Evolutionary conservation across 2,113 vertebrate species (phyloP).

Genomic region (Gasterosteus aculeatus): DNA sequence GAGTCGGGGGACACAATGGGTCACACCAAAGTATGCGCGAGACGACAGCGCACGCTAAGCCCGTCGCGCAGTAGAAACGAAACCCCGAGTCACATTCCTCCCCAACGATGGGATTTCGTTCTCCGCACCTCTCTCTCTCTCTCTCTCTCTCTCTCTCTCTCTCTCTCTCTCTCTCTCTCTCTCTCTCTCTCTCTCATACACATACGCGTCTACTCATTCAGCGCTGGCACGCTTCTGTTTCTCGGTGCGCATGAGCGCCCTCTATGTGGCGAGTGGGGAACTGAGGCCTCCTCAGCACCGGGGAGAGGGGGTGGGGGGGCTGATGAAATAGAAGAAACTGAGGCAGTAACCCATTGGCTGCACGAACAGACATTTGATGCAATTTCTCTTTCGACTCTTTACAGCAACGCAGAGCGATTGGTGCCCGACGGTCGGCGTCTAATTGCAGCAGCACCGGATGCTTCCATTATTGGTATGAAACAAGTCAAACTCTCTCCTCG

Average conservation of each 20-base stretch:
- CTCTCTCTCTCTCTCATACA: conserved; percentile 3
- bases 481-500: conserved; percentile 33
- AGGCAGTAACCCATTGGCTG: neutral
- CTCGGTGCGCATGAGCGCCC: conserved; percentile 63
- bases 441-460: conserved; percentile 18
- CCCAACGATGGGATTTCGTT: conserved; percentile 44
- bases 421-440: neutral
- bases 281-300: conserved; percentile 35
- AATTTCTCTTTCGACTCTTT: neutral
- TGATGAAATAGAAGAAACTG: conserved; percentile 36
- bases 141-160: conserved; percentile 7
- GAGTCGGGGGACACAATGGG: conserved; percentile 29
- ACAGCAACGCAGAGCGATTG: neutral
- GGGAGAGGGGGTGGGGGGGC: too few species aligned
- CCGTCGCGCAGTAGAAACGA: conserved; percentile 18
- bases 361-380: neutral
- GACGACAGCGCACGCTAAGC: conserved; percentile 20
- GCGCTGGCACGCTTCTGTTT: conserved; percentile 54
- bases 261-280: conserved; percentile 58
- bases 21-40: conserved; percentile 52
- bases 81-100: conserved; percentile 32
- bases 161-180: neutral
- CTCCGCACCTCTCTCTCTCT: conserved; percentile 12
- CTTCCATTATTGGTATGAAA: conserved; percentile 1
- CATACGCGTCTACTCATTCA: conserved; percentile 65